A percentile compares a stretch with the other conserved stretches of the same genome.
These are phyloP conservation scores for Drosophila falleni DNA, from an alignment of 2,888 invertebrate species.

Conservation along the genomic window DNA sequence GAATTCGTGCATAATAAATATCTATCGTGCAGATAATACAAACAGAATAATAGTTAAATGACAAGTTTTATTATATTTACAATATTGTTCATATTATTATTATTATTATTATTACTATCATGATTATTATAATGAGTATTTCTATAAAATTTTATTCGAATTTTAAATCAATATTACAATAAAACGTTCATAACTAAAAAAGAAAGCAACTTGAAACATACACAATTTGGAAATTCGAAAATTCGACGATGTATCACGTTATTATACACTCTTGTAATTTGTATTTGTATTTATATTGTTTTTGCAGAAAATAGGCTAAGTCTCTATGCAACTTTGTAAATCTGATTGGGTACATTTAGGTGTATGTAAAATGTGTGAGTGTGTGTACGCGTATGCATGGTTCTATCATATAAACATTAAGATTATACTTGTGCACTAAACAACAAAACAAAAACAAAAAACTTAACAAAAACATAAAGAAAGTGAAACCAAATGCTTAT, in stretches of 20 bases:
- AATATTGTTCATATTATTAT: conserved; percentile 34
- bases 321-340: conserved; percentile 25
- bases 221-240: conserved; percentile 1
- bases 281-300: conserved; percentile 2
- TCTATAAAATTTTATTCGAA: conserved; percentile 30
- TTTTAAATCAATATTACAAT: conserved; percentile 39
- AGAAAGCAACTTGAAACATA: background rate
- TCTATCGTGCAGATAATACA: background rate
- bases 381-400: conserved; percentile 5
- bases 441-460: background rate
- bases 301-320: conserved; percentile 38
- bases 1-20: background rate
- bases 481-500: background rate
- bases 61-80: conserved; percentile 31
- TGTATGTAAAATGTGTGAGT: conserved; percentile 7
- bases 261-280: conserved; percentile 15
- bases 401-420: background rate
- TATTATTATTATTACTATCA: conserved; percentile 35
- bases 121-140: conserved; percentile 33
- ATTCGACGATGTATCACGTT: background rate
- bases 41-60: conserved; percentile 17
- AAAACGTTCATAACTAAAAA: conserved; percentile 4
- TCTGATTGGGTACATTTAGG: conserved; percentile 31
- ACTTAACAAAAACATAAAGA: background rate
- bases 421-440: conserved; percentile 7